phyloP scores from a whole-genome alignment of 1,140 invertebrate species.

The Eupristina koningsbergeri region DNA sequence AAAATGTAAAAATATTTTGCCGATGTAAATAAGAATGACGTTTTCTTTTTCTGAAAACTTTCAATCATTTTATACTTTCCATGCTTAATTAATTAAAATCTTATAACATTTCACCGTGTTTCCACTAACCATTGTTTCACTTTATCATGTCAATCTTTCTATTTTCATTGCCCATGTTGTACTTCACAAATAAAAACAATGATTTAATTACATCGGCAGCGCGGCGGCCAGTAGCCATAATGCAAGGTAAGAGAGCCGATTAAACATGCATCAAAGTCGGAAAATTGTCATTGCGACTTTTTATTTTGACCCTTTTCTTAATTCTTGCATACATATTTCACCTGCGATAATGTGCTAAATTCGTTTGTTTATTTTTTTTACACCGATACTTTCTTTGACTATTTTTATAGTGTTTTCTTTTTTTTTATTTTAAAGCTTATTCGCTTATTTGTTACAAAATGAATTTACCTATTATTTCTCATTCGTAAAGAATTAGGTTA shows the following conservation, averaged over 20 bases:
- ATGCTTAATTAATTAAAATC: conserved; percentile 46
- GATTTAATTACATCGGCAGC: conserved; percentile 75
- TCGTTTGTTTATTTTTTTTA: conserved; percentile 38
- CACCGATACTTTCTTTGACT: conserved; percentile 1
- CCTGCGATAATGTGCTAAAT: conserved; percentile 53
- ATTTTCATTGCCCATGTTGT: conserved; percentile 67
- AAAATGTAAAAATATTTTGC: conserved; percentile 17
- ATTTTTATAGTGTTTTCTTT: neutral
- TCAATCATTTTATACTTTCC: conserved; percentile 37
- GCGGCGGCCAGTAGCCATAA: conserved; percentile 74
- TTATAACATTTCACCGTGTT: conserved; percentile 51
- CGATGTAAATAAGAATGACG: conserved; percentile 34
- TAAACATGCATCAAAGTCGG: conserved; percentile 70
- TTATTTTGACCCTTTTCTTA: conserved; percentile 62
- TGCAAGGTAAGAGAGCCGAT: conserved; percentile 72
- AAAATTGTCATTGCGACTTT: conserved; percentile 69
- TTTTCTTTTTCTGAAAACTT: conserved; percentile 50
- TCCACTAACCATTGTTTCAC: conserved; percentile 53
- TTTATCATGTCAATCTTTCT: conserved; percentile 62
- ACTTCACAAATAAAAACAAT: conserved; percentile 74
- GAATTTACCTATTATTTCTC: neutral
- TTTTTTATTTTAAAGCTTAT: conserved; percentile 8
- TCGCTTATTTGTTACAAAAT: neutral
- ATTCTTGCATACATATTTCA: conserved; percentile 58
- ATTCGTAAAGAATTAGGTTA: too few species aligned